Base-by-base conservation (phyloP, 2,113 vertebrate species). In the Syngnathus typhle region DNA sequence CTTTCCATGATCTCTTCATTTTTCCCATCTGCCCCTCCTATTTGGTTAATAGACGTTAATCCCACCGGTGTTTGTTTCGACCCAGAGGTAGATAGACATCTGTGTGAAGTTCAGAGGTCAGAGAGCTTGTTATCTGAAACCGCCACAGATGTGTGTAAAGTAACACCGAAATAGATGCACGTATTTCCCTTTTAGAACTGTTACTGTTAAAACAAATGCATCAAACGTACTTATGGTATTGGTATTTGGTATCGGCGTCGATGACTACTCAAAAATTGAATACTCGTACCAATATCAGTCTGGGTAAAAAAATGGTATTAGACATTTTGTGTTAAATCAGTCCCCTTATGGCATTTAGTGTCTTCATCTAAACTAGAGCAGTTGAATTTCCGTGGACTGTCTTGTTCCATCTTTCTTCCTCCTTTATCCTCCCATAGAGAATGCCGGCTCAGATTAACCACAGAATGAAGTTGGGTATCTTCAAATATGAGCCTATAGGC, bases 51-150 rank as follows among this genome's bases (percentile, higher is more conserved):
- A 54, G 71, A 78, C 83, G 68, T 55, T 86, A 77, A 85, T 87
- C 75, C 85, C 70, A 18, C 49, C 51, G 27, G 73, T 82, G 73
- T 73, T 68, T 84, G 46, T 80, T 59, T 79, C 76, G 73, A 81
- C 73, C 64, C 73, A 75, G 70, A 82, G 76, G 73, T 75, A 74
- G 69, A 60, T 21, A 68, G 65, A 69, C 82, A 79, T 80, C 79
- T 70, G 27, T 79, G 75, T 79, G 75, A 83, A 86, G 73, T 81
- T 56, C 77, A 81, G 75, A 72, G 76, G 80, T 81, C 73, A 68
- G 77, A 80, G 80, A 85, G 85, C 84, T 88, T 82, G 84, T 89
- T 89, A 89, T 84, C 73, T 44, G 51, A 75, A 74, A 66, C 80
- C 82, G 74, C 72, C 6, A 62, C 79, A 75, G 84, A 68, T 58